Conservation (phyloP, 2,888 invertebrate species). For the Nomada fabriciana region DNA sequence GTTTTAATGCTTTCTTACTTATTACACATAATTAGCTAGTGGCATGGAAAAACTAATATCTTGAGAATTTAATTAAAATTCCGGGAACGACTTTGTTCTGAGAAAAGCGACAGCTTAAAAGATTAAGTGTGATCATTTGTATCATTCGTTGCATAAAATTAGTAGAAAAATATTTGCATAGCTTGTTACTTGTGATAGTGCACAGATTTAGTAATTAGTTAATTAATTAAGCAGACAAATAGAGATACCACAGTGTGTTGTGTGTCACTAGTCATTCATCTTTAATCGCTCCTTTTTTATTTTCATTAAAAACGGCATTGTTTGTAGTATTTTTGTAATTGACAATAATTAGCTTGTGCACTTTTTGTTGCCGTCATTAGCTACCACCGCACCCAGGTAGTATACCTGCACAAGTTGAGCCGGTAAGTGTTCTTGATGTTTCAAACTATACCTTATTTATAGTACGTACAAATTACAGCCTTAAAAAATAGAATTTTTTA, state of each 20-base stretch:
- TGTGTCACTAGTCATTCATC: background rate
- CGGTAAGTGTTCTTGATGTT: constrained; percentile 73
- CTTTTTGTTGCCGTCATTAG: constrained; percentile 76
- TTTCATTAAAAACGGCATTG: constrained; percentile 69
- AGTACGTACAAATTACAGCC: background rate
- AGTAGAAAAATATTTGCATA: constrained; percentile 10
- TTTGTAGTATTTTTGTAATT: constrained; percentile 83
- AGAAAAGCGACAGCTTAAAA: background rate
- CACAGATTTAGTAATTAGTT: background rate
- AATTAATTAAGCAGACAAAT: background rate
- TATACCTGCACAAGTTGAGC: constrained; percentile 72
- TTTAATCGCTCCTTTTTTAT: background rate
- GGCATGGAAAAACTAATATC: constrained; percentile 17
- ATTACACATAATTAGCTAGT: constrained; percentile 31
- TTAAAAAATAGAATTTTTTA: background rate
- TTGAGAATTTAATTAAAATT: constrained; percentile 2
- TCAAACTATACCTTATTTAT: constrained; percentile 1
- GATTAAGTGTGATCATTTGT: background rate
- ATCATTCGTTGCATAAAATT: background rate
- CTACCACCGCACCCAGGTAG: constrained; percentile 74
- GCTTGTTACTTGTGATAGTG: background rate
- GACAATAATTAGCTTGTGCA: constrained; percentile 77
- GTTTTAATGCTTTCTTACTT: constrained; percentile 5
- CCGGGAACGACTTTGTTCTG: background rate
- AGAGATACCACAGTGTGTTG: background rate